Conservation (phyloP, 1,140 invertebrate genomes). For the Ostrea edulis region DNA sequence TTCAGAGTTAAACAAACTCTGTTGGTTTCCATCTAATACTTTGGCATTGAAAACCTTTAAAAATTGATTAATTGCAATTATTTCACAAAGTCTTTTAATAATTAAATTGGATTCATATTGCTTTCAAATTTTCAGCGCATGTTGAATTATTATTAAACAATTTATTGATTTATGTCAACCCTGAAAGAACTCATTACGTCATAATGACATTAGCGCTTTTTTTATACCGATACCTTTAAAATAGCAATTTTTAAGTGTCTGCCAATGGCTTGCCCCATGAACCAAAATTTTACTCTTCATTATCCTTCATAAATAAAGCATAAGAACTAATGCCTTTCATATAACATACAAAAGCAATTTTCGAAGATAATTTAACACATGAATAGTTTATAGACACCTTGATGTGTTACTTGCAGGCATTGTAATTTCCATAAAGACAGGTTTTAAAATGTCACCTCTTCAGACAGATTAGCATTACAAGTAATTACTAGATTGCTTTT, state of each 20-base stretch:
- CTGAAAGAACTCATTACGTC: neutral
- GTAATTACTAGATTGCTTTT: constrained; percentile 27
- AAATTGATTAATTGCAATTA: neutral
- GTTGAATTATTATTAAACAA: neutral
- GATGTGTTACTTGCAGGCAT: neutral
- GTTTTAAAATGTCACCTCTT: neutral
- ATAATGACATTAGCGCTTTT: neutral
- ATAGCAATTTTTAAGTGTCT: neutral
- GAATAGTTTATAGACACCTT: constrained; percentile 6
- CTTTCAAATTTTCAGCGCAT: neutral
- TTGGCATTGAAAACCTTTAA: neutral
- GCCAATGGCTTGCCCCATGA: neutral
- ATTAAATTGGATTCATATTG: neutral
- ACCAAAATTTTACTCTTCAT: neutral
- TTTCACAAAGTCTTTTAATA: neutral
- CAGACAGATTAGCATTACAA: neutral
- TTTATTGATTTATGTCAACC: constrained; percentile 2
- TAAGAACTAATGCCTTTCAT: neutral
- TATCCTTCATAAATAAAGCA: constrained; percentile 12
- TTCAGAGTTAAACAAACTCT: neutral
- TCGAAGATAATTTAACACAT: constrained; percentile 4
- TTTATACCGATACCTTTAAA: neutral
- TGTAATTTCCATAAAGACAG: neutral
- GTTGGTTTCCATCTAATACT: neutral
- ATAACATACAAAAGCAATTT: neutral